phyloP scores from a whole-genome alignment of 2,113 vertebrate species.

The Euleptes europaea region DNA sequence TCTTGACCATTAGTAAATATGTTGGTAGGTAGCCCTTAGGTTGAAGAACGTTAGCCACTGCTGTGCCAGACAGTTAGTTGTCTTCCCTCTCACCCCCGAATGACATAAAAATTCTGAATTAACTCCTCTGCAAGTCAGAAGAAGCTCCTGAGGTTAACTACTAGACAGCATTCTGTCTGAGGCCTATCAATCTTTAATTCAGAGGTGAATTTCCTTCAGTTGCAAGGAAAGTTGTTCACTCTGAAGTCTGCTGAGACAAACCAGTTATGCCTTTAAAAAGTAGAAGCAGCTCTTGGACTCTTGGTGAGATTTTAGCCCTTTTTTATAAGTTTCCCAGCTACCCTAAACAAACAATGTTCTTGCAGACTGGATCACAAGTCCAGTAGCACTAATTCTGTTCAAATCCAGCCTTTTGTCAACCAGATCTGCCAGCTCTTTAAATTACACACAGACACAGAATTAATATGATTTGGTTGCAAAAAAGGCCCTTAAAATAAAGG shows the following conservation, averaged over 20 bases:
- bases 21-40: neutral
- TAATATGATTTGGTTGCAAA: constrained; percentile 40
- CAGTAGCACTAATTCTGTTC: rapidly evolving
- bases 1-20: neutral
- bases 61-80: neutral
- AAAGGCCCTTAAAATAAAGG: constrained; percentile 35
- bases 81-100: neutral
- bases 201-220: neutral
- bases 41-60: neutral
- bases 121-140: neutral
- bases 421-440: constrained; percentile 10
- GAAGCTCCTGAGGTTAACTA: neutral
- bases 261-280: neutral
- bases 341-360: neutral
- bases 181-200: neutral
- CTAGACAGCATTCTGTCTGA: neutral
- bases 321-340: neutral
- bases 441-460: neutral
- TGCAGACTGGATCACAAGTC: neutral
- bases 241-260: neutral
- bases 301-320: neutral
- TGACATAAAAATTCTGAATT: neutral
- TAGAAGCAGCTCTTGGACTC: neutral
- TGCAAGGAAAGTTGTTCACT: neutral
- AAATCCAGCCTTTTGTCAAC: neutral